Evolutionary conservation across 2,797 vertebrate species (phyloP).

Genomic region (Yasuhikotakia modesta): DNA sequence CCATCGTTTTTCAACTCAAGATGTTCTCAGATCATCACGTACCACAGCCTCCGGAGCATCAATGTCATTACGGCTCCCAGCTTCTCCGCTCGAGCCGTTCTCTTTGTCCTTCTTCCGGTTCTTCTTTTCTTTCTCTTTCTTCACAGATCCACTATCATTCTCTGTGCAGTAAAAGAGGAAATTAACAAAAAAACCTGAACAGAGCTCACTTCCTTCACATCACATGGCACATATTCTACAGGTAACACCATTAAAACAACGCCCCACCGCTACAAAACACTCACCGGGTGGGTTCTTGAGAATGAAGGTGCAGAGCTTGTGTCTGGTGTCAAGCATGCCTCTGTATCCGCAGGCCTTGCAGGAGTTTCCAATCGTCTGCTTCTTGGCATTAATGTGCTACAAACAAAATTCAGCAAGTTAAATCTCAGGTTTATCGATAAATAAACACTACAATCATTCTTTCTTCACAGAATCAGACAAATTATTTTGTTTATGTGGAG

Average conservation of each 20-base stretch:
- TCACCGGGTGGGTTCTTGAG: slow-evolving; percentile 99
- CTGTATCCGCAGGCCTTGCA: slow-evolving; percentile 99
- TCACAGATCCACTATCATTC: slow-evolving; percentile 88
- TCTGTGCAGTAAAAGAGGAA: slow-evolving; percentile 71
- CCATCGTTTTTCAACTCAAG: not conserved
- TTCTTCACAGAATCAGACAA: too few species aligned
- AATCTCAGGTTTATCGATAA: not conserved
- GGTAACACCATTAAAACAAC: not conserved
- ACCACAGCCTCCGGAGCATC: slow-evolving; percentile 89
- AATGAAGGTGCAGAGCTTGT: slow-evolving; percentile 99
- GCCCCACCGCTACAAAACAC: too few species aligned
- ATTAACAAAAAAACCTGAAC: not conserved
- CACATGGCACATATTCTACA: not conserved
- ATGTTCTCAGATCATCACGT: slow-evolving; percentile 59
- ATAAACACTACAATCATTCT: not conserved
- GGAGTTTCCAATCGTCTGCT: slow-evolving; percentile 98
- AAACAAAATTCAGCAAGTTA: not conserved
- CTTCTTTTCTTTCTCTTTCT: slow-evolving; percentile 98
- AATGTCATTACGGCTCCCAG: slow-evolving; percentile 81
- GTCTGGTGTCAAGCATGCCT: slow-evolving; percentile 98
- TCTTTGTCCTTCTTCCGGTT: slow-evolving; percentile 97
- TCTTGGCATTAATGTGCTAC: slow-evolving; percentile 98
- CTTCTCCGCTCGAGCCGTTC: slow-evolving; percentile 88
- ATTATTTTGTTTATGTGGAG: not conserved
- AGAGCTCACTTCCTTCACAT: not conserved